Evolutionary conservation across 1,140 invertebrate species (phyloP), one percentile per base, ranked within the genome.

Genomic region (Heliconius eleuchia): DNA sequence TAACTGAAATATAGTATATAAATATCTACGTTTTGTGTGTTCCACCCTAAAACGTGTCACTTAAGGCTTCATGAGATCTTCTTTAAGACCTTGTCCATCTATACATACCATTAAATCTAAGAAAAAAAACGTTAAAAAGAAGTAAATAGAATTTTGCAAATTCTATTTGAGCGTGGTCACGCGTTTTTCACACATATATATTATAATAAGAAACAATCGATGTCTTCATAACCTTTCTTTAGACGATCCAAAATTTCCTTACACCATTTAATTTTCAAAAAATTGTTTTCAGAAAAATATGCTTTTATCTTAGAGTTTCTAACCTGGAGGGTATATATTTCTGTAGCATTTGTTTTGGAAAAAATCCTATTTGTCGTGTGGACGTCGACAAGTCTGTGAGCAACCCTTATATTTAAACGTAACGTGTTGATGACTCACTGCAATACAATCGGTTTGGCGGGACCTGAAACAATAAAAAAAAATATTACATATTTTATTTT

Each of bases 381-480:
- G 91, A 93, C 91, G 91, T 87, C 73, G 87, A 89, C 83, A 83
- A 88, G 77, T 82, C 78, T 85, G 84, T 92, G 91, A 92, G 91
- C 91, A 90, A 89, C 82, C 74, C 74, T 80, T 83, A 74, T 52
- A 78, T 72, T 76, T 82, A 74, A 74, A 70, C 57, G 34, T 46
- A 80, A 23, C 57, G 71, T 77, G 73, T 74, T 55, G 37, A 70
- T 79, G 80, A 81, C 78, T 91, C 86, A 91, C 73, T 89, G 86
- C 73, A 87, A 74, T 16, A 93, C 84, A 50, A 80, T 82, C 42
- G 90, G 89, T 60, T 86, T 91, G 11, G 85, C 86, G 46, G 89
- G 89, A 50, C 87, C 91, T 93, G 88, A 23, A 88, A 90, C 71
- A 78, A 73, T 72, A 34, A 71, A 80, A 74, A 77, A 18, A 73